Evolutionary conservation across 2,888 invertebrate species (phyloP), one percentile per base, ranked within the genome.

Genomic region (Chrysodeixis includens): DNA sequence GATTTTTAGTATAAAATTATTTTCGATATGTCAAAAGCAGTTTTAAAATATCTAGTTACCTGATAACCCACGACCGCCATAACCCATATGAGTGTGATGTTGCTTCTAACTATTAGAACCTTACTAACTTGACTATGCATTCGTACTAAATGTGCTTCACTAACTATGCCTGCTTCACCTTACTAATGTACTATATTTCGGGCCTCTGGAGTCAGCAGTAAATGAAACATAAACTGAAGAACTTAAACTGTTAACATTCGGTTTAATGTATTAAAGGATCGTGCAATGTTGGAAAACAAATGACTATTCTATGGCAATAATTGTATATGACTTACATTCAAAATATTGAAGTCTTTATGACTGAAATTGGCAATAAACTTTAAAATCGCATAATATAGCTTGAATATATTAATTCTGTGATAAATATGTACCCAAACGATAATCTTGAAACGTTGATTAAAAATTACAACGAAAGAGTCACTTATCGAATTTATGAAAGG

Each of bases 181-280:
- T 87, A 92, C 89, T 93, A 92, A 92, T 86, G 79, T 86, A 87
- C 61, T 66, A 32, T 83, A 89, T 88, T 92, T 87, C 88, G 86
- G 89, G 86, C 81, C 81, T 81, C 86, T 90, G 92, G 86, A 87
- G 83, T 88, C 90, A 86, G 90, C 90, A 84, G 86, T 86, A 35
- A 59, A 46, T 40, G 12, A 32, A 14, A 20, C n/a, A 32, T 56
- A 44, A 56, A 1, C 1, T 52, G 10, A 35, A 1, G 14, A 35
- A 10, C 9, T 10, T 14, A 35, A 35, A 35, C 35, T 26, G 26
- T 26, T 26, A 4, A 4, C 6, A 2, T 26, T 4, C 2, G 2
- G 26, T 26, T 26, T 4, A 26, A 6, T 26, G 26, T 26, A 6
- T 26, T n/a, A n/a, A n/a, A n/a, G n/a, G n/a, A n/a, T 6, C 26